Base-by-base conservation (phyloP, 2,113 vertebrate species). In the Rhea americana region DNA sequence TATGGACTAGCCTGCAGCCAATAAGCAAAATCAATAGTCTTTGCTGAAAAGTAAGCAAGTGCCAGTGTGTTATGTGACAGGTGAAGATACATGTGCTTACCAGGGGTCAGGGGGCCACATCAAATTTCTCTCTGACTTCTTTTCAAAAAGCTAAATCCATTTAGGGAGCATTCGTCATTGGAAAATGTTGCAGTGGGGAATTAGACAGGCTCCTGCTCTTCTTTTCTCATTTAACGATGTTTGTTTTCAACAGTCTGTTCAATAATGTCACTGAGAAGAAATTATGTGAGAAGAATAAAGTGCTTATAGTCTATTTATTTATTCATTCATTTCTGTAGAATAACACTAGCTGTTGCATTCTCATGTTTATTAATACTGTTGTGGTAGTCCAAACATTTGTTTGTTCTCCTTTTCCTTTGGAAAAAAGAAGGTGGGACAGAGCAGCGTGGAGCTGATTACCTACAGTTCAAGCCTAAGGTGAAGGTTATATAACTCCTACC, bases 11-110 rank as follows among this genome's bases (percentile, higher is more conserved):
- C 97, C 98, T 98, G 98, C 97, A 98, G 98, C 98, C 98, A 98
- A 98, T 98, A 98, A 98, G 98, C 97, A 98, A 98, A 98, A 99
- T 98, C 98, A 98, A 98, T 98, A 98, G 98, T 97, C 97, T 98
- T 97, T 97, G 97, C 97, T 98, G 97, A 97, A 98, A 98, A 98
- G 98, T 97, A 98, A 98, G 98, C 98, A 97, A 98, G 97, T 97
- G 96, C 97, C 96, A 97, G 97, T 97, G 96, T 98, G 97, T 97
- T 98, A 95, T 97, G 97, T 98, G 98, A 98, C 98, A 98, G 97
- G 98, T 98, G 98, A 98, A 98, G 98, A 98, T 97, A 96, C 98
- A 97, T 98, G 98, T 97, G 98, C 97, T 97, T 97, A 97, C 98
- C 96, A 97, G 94, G 97, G 98, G 98, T 98, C 97, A 98, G 96